phyloP scores from a whole-genome alignment of 2,888 invertebrate genomes.

The Barypeithes pellucidus region DNA sequence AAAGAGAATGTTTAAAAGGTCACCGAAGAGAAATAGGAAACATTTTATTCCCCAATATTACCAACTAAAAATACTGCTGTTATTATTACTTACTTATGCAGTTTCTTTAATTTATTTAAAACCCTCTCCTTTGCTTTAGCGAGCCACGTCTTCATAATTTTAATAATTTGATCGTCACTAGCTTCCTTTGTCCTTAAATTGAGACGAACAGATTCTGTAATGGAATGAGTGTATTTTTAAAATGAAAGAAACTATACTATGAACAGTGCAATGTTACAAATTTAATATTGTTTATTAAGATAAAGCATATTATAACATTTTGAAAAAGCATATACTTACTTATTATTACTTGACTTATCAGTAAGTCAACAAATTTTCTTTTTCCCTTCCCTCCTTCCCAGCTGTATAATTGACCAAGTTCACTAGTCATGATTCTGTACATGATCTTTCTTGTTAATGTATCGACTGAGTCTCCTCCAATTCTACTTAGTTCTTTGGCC shows the following conservation, averaged over 20 bases:
- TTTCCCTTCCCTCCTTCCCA: slow-evolving; percentile 37
- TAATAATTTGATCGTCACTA: slow-evolving; percentile 19
- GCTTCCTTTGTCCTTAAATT: slow-evolving; percentile 12
- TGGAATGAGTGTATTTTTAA: slow-evolving; percentile 1
- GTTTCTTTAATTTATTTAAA: neutral
- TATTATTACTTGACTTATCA: slow-evolving; percentile 21
- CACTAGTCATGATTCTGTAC: slow-evolving; percentile 14
- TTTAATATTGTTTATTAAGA: slow-evolving; percentile 11
- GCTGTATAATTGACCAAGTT: slow-evolving; percentile 32
- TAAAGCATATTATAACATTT: neutral
- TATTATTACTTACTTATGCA: slow-evolving; percentile 3
- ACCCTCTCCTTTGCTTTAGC: slow-evolving; percentile 11
- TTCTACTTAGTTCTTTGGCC: slow-evolving; percentile 28
- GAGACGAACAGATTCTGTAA: slow-evolving; percentile 26
- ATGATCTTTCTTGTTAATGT: slow-evolving; percentile 14
- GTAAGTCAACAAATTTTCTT: slow-evolving; percentile 7
- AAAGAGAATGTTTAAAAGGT: neutral
- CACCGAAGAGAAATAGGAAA: neutral
- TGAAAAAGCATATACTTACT: slow-evolving; percentile 17
- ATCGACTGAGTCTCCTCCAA: slow-evolving; percentile 24
- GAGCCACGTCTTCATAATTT: slow-evolving; percentile 28
- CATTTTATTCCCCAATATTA: neutral
- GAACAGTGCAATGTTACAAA: neutral
- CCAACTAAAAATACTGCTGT: neutral
- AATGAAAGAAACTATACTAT: neutral